A percentile compares a stretch with the other conserved stretches of the same genome.
These are phyloP conservation scores for Synanthedon vespiformis DNA, from an alignment of 2,888 invertebrate genomes.

Conservation along the genomic window DNA sequence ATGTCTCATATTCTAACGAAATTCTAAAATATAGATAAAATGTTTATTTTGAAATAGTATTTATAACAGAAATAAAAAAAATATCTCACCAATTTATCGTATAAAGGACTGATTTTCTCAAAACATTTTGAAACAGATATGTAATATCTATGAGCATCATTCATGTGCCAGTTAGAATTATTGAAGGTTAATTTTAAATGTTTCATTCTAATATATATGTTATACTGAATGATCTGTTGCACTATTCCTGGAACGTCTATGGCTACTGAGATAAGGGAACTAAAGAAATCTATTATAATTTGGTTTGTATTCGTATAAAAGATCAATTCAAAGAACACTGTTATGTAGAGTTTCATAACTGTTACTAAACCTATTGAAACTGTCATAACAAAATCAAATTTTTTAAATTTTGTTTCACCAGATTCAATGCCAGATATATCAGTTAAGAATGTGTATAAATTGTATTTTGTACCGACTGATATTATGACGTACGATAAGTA, in stretches of 20 bases:
- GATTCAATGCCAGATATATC: not conserved
- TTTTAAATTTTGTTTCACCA: too few relatives aligned
- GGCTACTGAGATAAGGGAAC: not conserved
- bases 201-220: not conserved
- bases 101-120: not conserved
- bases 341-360: too few relatives aligned
- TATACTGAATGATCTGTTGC: not conserved
- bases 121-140: not conserved
- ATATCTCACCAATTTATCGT: not conserved
- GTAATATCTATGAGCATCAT: not conserved
- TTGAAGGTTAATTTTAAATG: not conserved
- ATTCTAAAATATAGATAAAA: too few relatives aligned
- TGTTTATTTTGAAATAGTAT: too few relatives aligned
- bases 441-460: not conserved
- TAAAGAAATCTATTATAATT: too few relatives aligned
- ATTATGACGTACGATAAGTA: too few relatives aligned
- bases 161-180: not conserved
- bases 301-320: too few relatives aligned
- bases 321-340: too few relatives aligned
- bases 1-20: too few relatives aligned
- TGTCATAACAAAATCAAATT: too few relatives aligned
- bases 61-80: too few relatives aligned
- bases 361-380: too few relatives aligned
- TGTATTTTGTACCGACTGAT: not conserved
- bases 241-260: not conserved